Evolutionary conservation across 2,888 invertebrate species (phyloP).

Genomic region (Timema cristinae): DNA sequence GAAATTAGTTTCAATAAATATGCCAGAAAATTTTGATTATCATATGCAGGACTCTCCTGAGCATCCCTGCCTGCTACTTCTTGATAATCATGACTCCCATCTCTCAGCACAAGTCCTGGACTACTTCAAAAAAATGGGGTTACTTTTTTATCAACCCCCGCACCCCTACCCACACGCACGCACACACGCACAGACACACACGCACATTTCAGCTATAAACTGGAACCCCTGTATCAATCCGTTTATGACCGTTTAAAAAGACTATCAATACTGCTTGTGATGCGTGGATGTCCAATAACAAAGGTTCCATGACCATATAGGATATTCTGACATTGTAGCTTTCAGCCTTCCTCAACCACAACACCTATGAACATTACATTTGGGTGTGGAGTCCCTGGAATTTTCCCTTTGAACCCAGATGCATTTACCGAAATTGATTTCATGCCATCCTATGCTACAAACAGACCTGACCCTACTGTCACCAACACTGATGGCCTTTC

Average conservation of each 20-base stretch:
- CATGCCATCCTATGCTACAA: no score
- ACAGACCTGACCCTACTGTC: no score
- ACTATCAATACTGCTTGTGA: conserved; percentile 4
- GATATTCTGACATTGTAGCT: conserved; percentile 2
- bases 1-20: conserved; percentile 8
- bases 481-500: not conserved
- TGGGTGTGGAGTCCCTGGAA: not conserved
- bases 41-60: not conserved
- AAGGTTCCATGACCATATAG: not conserved
- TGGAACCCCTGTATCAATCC: not conserved
- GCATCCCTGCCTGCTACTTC: not conserved
- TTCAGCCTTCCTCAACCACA: not conserved
- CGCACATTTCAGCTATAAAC: conserved; percentile 17
- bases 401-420: no score
- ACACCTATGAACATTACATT: not conserved
- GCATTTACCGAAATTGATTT: no score
- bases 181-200: no score
- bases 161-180: no score
- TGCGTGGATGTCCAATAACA: conserved; percentile 3
- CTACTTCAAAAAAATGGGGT: conserved; percentile 10
- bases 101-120: conserved; percentile 7
- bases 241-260: conserved; percentile 9
- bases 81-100: conserved; percentile 14
- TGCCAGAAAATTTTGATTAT: not conserved
- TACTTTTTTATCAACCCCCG: not conserved